Conservation (phyloP, 2,797 vertebrate genomes). For the Babyrousa celebensis region DNA sequence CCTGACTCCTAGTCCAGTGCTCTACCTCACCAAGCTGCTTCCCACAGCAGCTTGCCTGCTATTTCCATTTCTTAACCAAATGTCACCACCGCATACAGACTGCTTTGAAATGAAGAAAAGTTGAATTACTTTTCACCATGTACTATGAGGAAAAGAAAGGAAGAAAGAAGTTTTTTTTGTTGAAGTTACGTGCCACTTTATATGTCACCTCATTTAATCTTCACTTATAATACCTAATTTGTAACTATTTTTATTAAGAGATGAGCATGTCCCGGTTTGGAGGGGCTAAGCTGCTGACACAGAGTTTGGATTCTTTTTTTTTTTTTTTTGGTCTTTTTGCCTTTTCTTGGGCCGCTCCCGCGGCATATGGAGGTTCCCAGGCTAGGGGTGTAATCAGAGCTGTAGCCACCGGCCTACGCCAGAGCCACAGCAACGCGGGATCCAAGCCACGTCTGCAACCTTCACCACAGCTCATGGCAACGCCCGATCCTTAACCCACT, state of each 20-base stretch:
- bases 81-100: not conserved
- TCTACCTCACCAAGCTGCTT: not conserved
- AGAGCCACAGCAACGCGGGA: no score
- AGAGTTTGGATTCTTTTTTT: not conserved
- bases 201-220: conserved; percentile 1
- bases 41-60: not conserved
- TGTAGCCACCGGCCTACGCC: no score
- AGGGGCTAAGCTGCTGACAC: conserved; percentile 23
- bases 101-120: conserved; percentile 56
- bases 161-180: not conserved
- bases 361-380: no score
- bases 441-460: no score
- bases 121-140: conserved; percentile 56
- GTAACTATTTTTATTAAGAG: conserved; percentile 53
- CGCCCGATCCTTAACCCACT: no score
- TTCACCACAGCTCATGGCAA: no score
- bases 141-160: conserved; percentile 6
- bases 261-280: not conserved
- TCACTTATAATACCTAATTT: not conserved
- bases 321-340: no score
- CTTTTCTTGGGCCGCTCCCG: no score
- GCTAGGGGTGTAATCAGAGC: no score
- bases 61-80: conserved; percentile 19
- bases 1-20: not conserved
- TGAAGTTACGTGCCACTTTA: conserved; percentile 12